Conservation (phyloP, 2,797 vertebrate species). For the Gallinago solitaria region DNA sequence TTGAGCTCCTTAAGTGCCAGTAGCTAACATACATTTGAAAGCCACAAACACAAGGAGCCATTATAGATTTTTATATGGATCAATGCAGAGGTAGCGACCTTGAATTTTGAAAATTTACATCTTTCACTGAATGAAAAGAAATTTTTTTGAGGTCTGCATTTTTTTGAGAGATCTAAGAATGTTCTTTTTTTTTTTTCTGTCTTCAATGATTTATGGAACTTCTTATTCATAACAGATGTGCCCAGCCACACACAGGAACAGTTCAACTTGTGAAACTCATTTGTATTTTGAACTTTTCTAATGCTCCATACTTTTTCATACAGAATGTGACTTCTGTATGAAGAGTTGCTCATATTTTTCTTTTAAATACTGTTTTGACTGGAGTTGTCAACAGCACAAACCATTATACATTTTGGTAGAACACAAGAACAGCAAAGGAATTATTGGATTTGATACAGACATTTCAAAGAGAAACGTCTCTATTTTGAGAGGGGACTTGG, state of each 20-base stretch:
- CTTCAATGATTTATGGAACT: constrained; percentile 21
- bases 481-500: background rate
- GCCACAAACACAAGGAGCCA: background rate
- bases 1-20: background rate
- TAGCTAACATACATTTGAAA: background rate
- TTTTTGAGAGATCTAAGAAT: background rate
- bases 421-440: background rate
- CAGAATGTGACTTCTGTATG: constrained; percentile 23
- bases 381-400: background rate
- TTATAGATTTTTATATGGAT: background rate
- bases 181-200: background rate
- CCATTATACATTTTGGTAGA: background rate
- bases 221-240: constrained; percentile 17
- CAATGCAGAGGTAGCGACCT: background rate
- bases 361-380: background rate
- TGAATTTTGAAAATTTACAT: background rate
- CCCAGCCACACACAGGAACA: background rate
- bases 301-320: background rate
- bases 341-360: constrained; percentile 2
- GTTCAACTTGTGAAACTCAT: constrained; percentile 1
- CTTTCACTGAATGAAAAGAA: background rate
- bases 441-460: constrained; percentile 3
- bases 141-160: background rate
- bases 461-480: background rate
- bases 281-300: background rate